Evolutionary conservation across 2,797 vertebrate species (phyloP), one percentile per base, ranked within the genome.

Genomic region (Sarcophilus harrisii): DNA sequence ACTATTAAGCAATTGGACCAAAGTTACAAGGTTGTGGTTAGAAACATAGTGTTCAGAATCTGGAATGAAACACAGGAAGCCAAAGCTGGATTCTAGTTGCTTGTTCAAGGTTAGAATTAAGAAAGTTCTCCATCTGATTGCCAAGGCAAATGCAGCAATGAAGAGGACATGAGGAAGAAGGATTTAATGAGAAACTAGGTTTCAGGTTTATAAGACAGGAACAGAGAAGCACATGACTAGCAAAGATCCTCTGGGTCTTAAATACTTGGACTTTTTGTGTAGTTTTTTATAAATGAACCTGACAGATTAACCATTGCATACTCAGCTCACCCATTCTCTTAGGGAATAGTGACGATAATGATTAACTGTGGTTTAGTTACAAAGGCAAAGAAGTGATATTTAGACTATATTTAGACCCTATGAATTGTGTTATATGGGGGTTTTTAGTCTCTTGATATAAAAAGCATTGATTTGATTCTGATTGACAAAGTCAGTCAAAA

Each of bases 351-450:
- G 55, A 60, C 52, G 81, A 28, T 92, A 38, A 92, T n/a, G 45
- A 32, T 91, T 57, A 57, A 91, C 14, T 90, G 9, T 91, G 4
- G 21, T 81, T 95, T 97, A 2, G 3, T 92, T 95, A 92, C 54
- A 95, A 90, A 87, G 60, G 59, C 54, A 92, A 90, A n/a, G 62
- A 73, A 21, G 5, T 38, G 3, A 38, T 2, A 4, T 38, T 81
- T 81, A 81, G 18, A 45, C 29, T 1, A 81, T 81, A 45, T 73
- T 38, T 11, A 49, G 49, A 13, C 73, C 21, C 73, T 81, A 81
- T 81, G 73, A 27, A 45, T 24, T 45, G 38, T 45, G 21, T 38
- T 45, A 45, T 38, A 27, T 81, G 38, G 38, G 73, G 21, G 38
- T 27, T 81, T 73, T 45, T 45, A 45, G 2, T 81, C 73, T 45